Conservation (phyloP, 2,113 vertebrate species). For the Syngnathus typhle region DNA sequence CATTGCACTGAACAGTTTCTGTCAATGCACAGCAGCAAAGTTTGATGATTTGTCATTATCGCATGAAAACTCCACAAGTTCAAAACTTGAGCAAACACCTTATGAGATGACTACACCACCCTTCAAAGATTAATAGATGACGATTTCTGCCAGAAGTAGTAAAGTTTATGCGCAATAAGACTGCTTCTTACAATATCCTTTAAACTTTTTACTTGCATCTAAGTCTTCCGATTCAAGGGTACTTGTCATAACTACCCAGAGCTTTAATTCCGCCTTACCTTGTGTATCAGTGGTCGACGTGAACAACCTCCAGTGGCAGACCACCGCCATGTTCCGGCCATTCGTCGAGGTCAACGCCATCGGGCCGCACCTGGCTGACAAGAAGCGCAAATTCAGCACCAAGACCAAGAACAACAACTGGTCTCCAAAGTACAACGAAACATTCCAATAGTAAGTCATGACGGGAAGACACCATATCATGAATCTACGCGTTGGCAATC, state of each 20-base stretch:
- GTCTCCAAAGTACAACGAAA: slow-evolving; percentile 98
- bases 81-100: background rate
- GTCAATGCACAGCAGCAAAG: too few relatives aligned
- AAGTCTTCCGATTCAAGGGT: background rate
- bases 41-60: too few relatives aligned
- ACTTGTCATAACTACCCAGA: background rate
- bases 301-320: slow-evolving; percentile 91
- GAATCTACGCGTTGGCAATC: background rate
- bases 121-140: background rate
- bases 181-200: background rate
- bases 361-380: slow-evolving; percentile 89
- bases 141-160: background rate
- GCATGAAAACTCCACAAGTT: background rate
- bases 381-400: slow-evolving; percentile 92
- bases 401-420: slow-evolving; percentile 99
- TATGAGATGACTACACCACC: background rate
- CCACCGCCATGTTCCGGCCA: slow-evolving; percentile 91
- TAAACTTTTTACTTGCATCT: background rate
- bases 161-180: background rate
- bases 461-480: background rate
- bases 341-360: slow-evolving; percentile 92
- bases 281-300: slow-evolving; percentile 79
- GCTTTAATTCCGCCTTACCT: background rate
- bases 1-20: too few relatives aligned
- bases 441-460: slow-evolving; percentile 94